Base-by-base conservation (phyloP, 1,140 invertebrate genomes). In the Heliconius hermathena region DNA sequence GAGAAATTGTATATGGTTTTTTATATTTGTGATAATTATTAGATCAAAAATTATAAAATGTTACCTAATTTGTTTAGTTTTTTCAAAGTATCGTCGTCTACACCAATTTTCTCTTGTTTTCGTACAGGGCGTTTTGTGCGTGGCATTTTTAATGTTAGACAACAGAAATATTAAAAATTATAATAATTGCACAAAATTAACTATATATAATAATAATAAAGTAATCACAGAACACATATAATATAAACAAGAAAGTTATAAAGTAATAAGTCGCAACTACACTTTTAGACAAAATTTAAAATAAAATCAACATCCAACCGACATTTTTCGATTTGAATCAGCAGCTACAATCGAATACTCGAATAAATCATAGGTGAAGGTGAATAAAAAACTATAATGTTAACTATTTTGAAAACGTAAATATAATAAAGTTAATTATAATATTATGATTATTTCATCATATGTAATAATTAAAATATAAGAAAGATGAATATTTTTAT, bases 61-160 rank as follows among this genome's bases (percentile, higher is more conserved):
- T 73, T 84, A 94, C 93, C 88, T 49, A 92, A 73, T 89, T 90
- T 91, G 75, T 90, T 84, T 8, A 92, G 81, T 79, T 91, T 92
- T 73, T 92, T 92, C 71, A 88, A 74, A 33, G 81, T 76, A 57
- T 92, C 91, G 36, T 89, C 85, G 20, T 88, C 83, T 78, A 90
- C 91, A 36, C 71, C 74, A 11, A 74, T 74, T 85, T 91, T 90
- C 38, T 93, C 90, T 81, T 85, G 83, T 78, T 87, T 93, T 49
- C 83, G 86, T 9, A 82, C 84, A 8, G 93, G 91, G 41, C 90
- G 84, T 82, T 94, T 94, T 41, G 93, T 94, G 76, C 93, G 87
- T 49, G 93, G 93, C 93, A 94, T 94, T 85, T 89, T 89, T 22
- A 60, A 29, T 46, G 16, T 36, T 36, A 36, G 6, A 36, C 6